A percentile compares a stretch with the other conserved stretches of the same genome.
Conservation (phyloP, 2,113 vertebrate species). For the Myrmecophaga tridactyla region DNA sequence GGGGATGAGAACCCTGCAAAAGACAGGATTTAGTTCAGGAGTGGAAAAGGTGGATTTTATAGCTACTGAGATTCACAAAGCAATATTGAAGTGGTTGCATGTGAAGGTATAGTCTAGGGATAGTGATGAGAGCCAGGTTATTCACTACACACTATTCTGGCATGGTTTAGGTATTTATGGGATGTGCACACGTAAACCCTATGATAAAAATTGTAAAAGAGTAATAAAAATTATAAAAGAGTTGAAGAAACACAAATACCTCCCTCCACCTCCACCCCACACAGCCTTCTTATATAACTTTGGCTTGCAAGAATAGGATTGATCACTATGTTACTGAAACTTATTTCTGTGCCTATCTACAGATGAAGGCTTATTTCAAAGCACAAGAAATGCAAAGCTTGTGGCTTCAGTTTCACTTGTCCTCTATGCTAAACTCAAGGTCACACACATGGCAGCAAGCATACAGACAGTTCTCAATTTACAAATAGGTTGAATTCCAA, state of each 20-base stretch:
- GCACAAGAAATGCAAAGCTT: background rate
- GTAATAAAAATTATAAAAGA: background rate
- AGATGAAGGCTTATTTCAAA: background rate
- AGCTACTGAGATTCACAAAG: background rate
- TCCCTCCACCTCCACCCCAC: too few relatives aligned
- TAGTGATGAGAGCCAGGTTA: background rate
- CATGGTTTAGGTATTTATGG: rapidly evolving
- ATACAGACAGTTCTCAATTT: background rate
- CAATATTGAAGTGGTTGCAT: rapidly evolving
- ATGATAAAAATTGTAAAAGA: background rate
- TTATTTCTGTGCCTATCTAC: background rate
- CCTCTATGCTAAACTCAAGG: background rate
- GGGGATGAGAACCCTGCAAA: background rate
- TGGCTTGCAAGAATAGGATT: background rate
- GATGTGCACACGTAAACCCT: background rate
- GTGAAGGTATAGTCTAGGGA: background rate
- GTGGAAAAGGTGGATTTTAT: rapidly evolving
- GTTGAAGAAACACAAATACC: background rate
- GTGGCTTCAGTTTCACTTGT: background rate
- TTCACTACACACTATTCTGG: too few relatives aligned
- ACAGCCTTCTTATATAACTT: background rate
- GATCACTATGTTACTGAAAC: too few relatives aligned
- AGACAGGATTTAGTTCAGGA: background rate
- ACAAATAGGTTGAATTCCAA: background rate
- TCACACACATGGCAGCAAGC: background rate